Base-by-base conservation (phyloP, 2,113 vertebrate species). In the Callipepla californica region DNA sequence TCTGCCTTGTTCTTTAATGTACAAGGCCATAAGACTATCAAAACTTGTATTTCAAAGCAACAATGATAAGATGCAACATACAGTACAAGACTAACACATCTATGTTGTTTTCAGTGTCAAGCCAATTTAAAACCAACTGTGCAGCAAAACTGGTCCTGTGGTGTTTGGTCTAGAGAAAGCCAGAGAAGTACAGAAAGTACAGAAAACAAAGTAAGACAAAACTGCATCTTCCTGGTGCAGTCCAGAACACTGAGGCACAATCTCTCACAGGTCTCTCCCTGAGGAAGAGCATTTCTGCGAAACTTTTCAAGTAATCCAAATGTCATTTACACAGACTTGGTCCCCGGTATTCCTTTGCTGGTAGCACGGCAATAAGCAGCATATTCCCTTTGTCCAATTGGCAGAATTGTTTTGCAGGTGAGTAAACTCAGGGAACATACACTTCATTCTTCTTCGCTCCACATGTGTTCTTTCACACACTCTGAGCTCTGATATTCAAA, bases 401-500 rank as follows among this genome's bases (percentile, higher is more conserved):
- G 66, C 32, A 91, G 77, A 80, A 90, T 63, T 85, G 61, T 59
- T 85, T 30, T 16, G 50, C 32, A 38, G 19, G 77, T 89, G 94
- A 93, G 73, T 94, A 95, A 90, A 95, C 65, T 66, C 3, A 38
- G n/a, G 50, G 50, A 76, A 83, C 0, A 1, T 77, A 92, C 83
- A 74, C 86, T 82, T 85, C 90, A 76, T 90, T 88, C 86, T 74
- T 74, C 17, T 73, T 85, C 76, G 75, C 94, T 88, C 87, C 76
- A 87, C 82, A 94, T 61, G 44, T 91, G 91, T 78, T 82, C 38
- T 72, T 82, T 89, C 75, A 77, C 75, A 70, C 17, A 32, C 47
- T 66, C 66, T 63, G 25, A 92, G 66, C 58, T 89, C 75, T 2
- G 3, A 85, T 67, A 81, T 32, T 8, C n/a, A 77, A 87, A 80